Evolutionary conservation across 2,113 vertebrate genomes (phyloP).

Genomic region (Campylomormyrus numenius): DNA sequence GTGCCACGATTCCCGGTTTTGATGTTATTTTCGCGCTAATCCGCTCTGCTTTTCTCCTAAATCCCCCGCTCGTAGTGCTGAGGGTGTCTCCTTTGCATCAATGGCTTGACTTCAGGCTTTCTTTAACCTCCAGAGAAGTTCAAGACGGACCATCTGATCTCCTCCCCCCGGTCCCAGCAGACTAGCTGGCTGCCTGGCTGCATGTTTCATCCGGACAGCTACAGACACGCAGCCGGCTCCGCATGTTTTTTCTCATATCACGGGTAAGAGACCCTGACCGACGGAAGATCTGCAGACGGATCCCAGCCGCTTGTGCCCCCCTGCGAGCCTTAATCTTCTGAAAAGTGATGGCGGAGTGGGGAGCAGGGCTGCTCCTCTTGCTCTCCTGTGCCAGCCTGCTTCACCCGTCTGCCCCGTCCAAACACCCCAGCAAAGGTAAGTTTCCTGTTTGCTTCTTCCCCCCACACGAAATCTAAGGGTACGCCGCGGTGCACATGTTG

Average conservation of each 20-base stretch:
- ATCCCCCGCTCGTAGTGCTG: slow-evolving; percentile 1
- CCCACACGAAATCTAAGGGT: not conserved
- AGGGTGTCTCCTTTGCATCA: slow-evolving; percentile 40
- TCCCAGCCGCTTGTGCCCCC: slow-evolving; percentile 44
- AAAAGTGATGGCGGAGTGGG: slow-evolving; percentile 75
- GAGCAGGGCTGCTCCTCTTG: slow-evolving; percentile 66
- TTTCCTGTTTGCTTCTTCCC: not conserved
- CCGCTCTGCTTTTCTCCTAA: not conserved
- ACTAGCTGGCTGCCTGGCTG: slow-evolving; percentile 21
- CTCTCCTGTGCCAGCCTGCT: slow-evolving; percentile 64
- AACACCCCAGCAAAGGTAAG: slow-evolving; percentile 66
- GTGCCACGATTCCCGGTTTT: not conserved
- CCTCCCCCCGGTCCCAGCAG: not conserved
- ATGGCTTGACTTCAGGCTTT: slow-evolving; percentile 60
- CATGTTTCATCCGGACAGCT: slow-evolving; percentile 55
- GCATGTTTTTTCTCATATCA: slow-evolving; percentile 43
- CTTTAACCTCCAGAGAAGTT: slow-evolving; percentile 47
- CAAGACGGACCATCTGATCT: slow-evolving; percentile 35
- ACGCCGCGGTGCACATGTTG: not conserved
- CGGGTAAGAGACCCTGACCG: slow-evolving; percentile 48
- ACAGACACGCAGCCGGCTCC: slow-evolving; percentile 49
- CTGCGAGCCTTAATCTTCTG: slow-evolving; percentile 48
- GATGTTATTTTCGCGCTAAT: not conserved
- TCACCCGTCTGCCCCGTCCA: slow-evolving; percentile 45
- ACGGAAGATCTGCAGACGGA: slow-evolving; percentile 40